Percentiles rank a stretch among this genome's conserved stretches.
These are phyloP conservation scores for Stenotaenia linearis DNA, from an alignment of 2,888 invertebrate genomes.

Conservation along the genomic window DNA sequence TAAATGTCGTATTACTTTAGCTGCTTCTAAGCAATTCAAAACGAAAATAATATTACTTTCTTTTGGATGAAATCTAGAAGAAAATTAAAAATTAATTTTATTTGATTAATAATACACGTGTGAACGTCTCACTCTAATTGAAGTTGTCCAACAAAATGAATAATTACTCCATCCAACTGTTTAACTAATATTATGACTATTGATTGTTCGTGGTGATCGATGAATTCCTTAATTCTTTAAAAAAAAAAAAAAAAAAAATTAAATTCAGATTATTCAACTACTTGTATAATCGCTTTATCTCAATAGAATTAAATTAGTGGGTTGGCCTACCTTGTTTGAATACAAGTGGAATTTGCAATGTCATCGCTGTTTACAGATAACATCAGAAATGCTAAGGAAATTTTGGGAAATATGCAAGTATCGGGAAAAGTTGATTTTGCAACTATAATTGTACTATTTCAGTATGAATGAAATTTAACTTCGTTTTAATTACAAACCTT, in stretches of 20 bases:
- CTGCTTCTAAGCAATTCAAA: background rate
- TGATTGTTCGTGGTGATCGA: background rate
- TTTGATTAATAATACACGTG: background rate
- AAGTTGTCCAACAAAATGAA: background rate
- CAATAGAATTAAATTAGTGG: background rate
- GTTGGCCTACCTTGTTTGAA: background rate
- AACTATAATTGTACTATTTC: background rate
- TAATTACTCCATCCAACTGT: background rate
- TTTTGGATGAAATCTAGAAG: background rate
- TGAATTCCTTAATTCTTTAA: background rate
- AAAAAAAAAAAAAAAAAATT: background rate
- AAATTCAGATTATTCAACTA: background rate
- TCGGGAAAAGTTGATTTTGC: background rate
- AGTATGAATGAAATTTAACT: background rate
- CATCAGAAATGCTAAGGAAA: background rate
- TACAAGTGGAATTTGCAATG: background rate
- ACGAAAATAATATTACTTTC: background rate
- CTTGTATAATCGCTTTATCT: background rate
- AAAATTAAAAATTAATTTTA: background rate
- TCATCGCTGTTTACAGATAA: background rate
- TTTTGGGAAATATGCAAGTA: background rate
- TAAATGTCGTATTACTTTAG: background rate
- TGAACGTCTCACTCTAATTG: background rate
- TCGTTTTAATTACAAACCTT: background rate
- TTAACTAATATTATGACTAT: background rate